A percentile compares a stretch with the other conserved stretches of the same genome.
Evolutionary conservation across 2,797 vertebrate species (phyloP).

Genomic region (Chloroceryle inda): DNA sequence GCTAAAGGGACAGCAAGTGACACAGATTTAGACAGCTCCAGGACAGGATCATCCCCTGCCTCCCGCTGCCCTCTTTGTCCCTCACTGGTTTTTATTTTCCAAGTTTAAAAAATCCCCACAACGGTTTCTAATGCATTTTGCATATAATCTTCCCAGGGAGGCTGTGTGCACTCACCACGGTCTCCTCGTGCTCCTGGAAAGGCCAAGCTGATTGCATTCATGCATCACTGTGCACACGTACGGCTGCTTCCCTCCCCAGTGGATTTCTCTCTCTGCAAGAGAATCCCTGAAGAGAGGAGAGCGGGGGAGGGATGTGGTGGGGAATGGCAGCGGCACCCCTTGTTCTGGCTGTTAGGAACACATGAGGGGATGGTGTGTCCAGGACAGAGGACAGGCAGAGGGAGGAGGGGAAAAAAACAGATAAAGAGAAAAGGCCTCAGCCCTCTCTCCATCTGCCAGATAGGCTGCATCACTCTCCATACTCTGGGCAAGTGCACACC

Average conservation of each 20-base stretch:
- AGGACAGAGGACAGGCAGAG: neutral
- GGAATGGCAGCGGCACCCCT: fast-evolving
- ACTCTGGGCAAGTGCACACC: fast-evolving
- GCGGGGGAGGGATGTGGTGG: fast-evolving
- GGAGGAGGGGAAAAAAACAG: neutral
- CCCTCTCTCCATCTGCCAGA: neutral
- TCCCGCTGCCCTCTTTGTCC: neutral
- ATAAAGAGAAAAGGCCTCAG: neutral
- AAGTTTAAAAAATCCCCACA: neutral
- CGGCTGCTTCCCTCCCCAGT: neutral
- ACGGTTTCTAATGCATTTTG: neutral
- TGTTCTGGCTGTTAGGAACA: neutral
- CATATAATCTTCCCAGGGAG: neutral
- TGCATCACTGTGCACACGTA: neutral
- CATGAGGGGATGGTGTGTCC: fast-evolving
- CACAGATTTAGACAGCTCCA: neutral
- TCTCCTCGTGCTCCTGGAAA: neutral
- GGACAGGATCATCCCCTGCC: neutral
- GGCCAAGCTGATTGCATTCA: neutral
- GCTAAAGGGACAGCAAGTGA: neutral
- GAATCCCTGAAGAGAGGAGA: neutral
- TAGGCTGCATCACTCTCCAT: neutral
- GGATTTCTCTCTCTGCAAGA: neutral
- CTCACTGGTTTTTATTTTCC: neutral
- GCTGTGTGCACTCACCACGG: neutral